A percentile compares a stretch with the other conserved stretches of the same genome.
Conservation (phyloP, 1,140 invertebrate genomes). For the Teleopsis dalmanni region DNA sequence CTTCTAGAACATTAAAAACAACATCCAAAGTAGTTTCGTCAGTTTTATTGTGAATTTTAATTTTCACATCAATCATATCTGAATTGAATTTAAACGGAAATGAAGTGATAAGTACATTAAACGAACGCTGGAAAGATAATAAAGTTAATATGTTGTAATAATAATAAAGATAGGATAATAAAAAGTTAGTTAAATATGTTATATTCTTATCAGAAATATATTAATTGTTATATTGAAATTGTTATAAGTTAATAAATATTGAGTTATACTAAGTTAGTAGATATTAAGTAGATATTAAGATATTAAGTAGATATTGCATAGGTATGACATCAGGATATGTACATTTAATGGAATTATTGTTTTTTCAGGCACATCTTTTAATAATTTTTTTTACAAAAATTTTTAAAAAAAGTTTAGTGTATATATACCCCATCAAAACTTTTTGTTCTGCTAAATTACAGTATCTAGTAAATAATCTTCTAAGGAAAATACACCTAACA, state of each 20-base stretch:
- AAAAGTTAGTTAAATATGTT: neutral
- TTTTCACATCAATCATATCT: conserved; percentile 22
- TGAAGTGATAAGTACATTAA: conserved; percentile 27
- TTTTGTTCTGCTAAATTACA: too few relatives aligned
- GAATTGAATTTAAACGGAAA: conserved; percentile 22
- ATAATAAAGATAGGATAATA: neutral
- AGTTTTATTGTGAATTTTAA: conserved; percentile 22
- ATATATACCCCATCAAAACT: too few relatives aligned
- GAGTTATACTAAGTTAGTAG: too few relatives aligned
- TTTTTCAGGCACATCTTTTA: too few relatives aligned
- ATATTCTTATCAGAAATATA: neutral
- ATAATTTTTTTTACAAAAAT: too few relatives aligned
- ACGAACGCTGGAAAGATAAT: conserved; percentile 27
- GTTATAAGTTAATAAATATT: neutral
- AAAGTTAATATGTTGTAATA: neutral
- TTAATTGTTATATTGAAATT: neutral
- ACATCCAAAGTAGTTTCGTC: conserved; percentile 16
- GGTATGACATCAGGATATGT: too few relatives aligned
- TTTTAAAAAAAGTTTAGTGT: too few relatives aligned
- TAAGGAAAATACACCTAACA: too few relatives aligned
- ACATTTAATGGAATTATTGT: too few relatives aligned
- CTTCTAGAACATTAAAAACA: conserved; percentile 13
- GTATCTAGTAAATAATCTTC: too few relatives aligned
- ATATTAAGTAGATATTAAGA: too few relatives aligned
- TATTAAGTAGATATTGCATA: too few relatives aligned